Conservation (phyloP, 2,797 vertebrate genomes). For the Sebastes hubbsi region DNA sequence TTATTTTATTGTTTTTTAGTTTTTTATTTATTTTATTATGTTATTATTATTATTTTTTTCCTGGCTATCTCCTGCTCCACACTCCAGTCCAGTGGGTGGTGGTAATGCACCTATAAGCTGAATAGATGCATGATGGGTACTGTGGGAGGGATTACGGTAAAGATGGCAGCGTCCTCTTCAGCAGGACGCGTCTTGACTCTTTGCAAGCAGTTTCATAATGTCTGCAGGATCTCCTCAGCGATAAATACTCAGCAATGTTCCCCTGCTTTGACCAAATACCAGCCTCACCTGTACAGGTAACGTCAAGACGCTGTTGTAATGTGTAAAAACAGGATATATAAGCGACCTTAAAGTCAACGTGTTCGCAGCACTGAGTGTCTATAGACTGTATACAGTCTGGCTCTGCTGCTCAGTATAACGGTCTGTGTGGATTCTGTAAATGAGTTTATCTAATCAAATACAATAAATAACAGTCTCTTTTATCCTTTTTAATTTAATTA, state of each 20-base stretch:
- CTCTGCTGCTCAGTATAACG: background rate
- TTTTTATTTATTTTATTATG: too few relatives aligned
- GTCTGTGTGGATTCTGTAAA: background rate
- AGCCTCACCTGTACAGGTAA: conserved; percentile 68
- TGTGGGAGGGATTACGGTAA: conserved; percentile 33
- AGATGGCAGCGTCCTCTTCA: conserved; percentile 82
- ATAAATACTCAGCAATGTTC: conserved; percentile 30
- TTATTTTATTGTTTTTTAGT: too few relatives aligned
- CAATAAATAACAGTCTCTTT: background rate
- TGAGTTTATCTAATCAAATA: background rate
- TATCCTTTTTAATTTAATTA: too few relatives aligned
- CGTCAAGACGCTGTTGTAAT: background rate
- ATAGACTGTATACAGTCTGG: background rate
- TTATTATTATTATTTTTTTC: too few relatives aligned
- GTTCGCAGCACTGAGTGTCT: background rate
- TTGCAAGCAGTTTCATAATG: conserved; percentile 81
- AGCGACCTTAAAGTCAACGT: background rate
- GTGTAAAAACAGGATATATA: background rate
- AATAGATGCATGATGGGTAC: conserved; percentile 71
- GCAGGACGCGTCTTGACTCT: conserved; percentile 75
- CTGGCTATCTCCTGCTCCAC: too few relatives aligned
- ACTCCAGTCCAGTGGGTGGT: rapidly evolving
- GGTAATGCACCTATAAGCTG: too few relatives aligned
- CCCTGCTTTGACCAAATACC: conserved; percentile 17
- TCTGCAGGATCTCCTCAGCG: conserved; percentile 67